phyloP scores from a whole-genome alignment of 2,888 invertebrate species.

The Leptinotarsa tumamoca region DNA sequence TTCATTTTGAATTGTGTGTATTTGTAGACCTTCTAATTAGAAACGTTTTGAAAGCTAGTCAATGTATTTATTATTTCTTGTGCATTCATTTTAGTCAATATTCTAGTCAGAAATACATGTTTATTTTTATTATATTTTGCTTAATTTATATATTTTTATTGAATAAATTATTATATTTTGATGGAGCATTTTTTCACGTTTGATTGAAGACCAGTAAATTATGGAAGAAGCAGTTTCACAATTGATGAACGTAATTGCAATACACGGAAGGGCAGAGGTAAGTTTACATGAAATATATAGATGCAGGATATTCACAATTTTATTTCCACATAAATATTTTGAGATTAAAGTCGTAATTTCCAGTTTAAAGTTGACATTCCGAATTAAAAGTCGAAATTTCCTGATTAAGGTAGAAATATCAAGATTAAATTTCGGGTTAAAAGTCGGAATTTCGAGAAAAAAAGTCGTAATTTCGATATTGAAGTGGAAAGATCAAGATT shows the following conservation, averaged over 20 bases:
- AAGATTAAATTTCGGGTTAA: too few relatives aligned
- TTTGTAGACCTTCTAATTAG: conserved; percentile 55
- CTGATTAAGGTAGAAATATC: too few relatives aligned
- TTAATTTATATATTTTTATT: conserved; percentile 57
- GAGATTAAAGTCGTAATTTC: too few relatives aligned
- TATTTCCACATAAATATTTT: too few relatives aligned
- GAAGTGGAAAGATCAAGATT: too few relatives aligned
- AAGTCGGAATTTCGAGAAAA: too few relatives aligned
- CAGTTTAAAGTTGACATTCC: too few relatives aligned
- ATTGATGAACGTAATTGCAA: background rate
- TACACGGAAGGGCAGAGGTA: background rate
- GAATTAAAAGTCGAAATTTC: too few relatives aligned
- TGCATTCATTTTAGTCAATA: conserved; percentile 54
- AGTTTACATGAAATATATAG: too few relatives aligned
- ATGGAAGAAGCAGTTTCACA: background rate
- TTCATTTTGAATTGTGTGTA: conserved; percentile 57
- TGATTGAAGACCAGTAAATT: background rate
- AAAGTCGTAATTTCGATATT: too few relatives aligned
- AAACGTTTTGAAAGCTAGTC: conserved; percentile 54
- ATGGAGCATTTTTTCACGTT: conserved; percentile 19
- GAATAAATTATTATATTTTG: conserved; percentile 57
- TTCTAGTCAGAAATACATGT: conserved; percentile 54
- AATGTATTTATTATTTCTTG: conserved; percentile 51
- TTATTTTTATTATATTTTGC: conserved; percentile 53
- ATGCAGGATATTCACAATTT: too few relatives aligned